phyloP scores from a whole-genome alignment of 2,888 invertebrate species.

The Entomobrya proxima region DNA sequence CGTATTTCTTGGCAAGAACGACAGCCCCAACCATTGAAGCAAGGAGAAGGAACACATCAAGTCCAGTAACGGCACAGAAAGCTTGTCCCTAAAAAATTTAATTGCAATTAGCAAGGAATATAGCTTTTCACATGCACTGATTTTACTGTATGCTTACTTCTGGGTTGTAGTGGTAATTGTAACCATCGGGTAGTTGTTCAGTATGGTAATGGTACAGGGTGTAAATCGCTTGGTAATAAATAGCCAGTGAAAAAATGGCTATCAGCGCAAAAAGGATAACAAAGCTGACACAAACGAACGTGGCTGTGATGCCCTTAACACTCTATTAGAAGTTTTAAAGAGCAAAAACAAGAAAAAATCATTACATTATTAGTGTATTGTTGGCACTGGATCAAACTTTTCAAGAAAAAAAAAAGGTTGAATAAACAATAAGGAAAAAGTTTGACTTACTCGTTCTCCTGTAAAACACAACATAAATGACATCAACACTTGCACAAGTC shows the following conservation, averaged over 20 bases:
- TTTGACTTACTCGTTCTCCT: slow-evolving; percentile 56
- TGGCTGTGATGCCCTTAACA: slow-evolving; percentile 63
- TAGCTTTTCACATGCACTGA: neutral
- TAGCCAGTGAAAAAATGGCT: slow-evolving; percentile 65
- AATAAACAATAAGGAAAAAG: neutral
- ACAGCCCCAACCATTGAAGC: slow-evolving; percentile 66
- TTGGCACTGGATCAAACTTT: no score
- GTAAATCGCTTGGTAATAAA: slow-evolving; percentile 71
- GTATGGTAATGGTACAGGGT: slow-evolving; percentile 66
- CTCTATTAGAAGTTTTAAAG: slow-evolving; percentile 43
- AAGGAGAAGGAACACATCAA: slow-evolving; percentile 65
- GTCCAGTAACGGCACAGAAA: slow-evolving; percentile 68
- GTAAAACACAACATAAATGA: slow-evolving; percentile 67
- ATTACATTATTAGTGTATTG: no score
- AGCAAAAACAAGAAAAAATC: neutral
- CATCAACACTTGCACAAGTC: slow-evolving; percentile 66
- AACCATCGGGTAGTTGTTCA: slow-evolving; percentile 58
- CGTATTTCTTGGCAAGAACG: slow-evolving; percentile 60
- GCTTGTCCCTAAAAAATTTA: slow-evolving; percentile 64
- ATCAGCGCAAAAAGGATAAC: slow-evolving; percentile 63
- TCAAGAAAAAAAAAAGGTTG: no score
- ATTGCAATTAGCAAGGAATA: neutral
- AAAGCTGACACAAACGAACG: slow-evolving; percentile 53
- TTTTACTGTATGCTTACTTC: slow-evolving; percentile 28
- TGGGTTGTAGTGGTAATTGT: slow-evolving; percentile 69